phyloP scores from a whole-genome alignment of 23 tunicate species.

The Oikopleura vanhoeffeni region DNA sequence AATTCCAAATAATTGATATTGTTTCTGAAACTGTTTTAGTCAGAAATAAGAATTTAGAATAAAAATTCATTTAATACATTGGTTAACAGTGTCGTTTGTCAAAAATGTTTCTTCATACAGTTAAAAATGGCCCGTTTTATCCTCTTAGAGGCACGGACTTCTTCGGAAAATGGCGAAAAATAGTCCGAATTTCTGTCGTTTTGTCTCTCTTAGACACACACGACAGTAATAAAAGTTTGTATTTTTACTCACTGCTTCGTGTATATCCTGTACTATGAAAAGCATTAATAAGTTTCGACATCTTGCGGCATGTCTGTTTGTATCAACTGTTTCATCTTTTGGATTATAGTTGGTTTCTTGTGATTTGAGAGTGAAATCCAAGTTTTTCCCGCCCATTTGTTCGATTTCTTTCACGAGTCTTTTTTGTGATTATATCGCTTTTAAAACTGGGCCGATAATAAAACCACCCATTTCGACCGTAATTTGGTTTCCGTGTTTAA shows the following conservation, averaged over 20 bases:
- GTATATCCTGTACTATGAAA: background rate
- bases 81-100: too few relatives aligned
- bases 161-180: too few relatives aligned
- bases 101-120: too few relatives aligned
- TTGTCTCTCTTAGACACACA: too few relatives aligned
- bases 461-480: conserved; percentile 49
- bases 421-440: conserved; percentile 15
- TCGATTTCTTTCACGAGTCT: background rate
- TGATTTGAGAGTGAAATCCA: background rate
- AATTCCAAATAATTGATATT: too few relatives aligned
- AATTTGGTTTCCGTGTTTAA: conserved; percentile 59
- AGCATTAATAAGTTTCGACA: background rate
- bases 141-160: too few relatives aligned
- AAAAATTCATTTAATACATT: too few relatives aligned
- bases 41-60: too few relatives aligned
- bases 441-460: conserved; percentile 25
- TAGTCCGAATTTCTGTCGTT: too few relatives aligned
- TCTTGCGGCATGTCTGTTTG: background rate
- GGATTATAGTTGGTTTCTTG: background rate
- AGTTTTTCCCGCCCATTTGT: background rate
- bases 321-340: background rate
- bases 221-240: background rate
- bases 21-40: too few relatives aligned
- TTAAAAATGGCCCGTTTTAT: too few relatives aligned
- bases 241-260: background rate